These are phyloP conservation scores for Ctenodactylus gundi DNA, from an alignment of 2,113 vertebrate genomes.

Conservation along the genomic window DNA sequence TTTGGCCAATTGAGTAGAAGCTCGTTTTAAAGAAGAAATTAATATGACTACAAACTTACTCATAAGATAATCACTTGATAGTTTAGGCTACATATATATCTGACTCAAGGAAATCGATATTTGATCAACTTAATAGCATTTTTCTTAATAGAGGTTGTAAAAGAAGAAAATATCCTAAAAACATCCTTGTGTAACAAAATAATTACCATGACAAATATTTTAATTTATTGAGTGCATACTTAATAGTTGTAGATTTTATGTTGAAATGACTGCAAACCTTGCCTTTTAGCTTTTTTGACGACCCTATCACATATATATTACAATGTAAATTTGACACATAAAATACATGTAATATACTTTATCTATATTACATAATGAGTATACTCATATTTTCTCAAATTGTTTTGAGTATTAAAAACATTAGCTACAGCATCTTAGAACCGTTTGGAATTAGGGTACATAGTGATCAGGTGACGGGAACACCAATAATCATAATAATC, in stretches of 20 bases:
- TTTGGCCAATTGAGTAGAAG: neutral
- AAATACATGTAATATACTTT: neutral
- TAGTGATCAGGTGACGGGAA: neutral
- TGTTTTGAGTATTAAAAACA: neutral
- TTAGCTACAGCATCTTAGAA: neutral
- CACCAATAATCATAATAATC: neutral
- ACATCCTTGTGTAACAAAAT: neutral
- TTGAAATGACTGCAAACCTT: neutral
- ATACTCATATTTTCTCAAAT: neutral
- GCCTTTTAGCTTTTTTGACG: neutral
- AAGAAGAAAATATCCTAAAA: neutral
- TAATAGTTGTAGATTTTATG: neutral
- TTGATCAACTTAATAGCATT: neutral
- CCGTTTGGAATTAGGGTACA: neutral
- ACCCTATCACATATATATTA: neutral
- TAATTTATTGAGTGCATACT: neutral
- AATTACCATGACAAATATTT: neutral
- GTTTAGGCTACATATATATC: neutral
- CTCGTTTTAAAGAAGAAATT: conserved; percentile 19
- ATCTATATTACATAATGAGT: neutral
- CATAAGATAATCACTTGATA: neutral
- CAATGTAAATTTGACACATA: neutral
- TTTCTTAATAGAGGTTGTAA: neutral
- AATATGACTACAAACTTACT: neutral
- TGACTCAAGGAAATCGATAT: neutral